Conservation (phyloP, 1,140 invertebrate species). For the Nylanderia fulva region DNA sequence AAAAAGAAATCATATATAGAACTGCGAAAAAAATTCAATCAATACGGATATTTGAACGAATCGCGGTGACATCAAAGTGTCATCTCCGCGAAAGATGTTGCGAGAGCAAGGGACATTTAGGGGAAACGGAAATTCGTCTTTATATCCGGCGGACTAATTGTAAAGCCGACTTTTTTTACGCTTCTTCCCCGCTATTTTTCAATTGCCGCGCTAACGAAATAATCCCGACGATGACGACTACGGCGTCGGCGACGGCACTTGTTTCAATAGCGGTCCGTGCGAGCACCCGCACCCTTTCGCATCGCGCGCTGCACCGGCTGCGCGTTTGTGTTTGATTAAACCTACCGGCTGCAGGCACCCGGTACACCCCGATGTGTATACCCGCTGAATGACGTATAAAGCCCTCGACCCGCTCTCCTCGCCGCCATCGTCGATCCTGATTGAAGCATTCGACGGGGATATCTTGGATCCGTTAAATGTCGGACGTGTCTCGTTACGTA, state of each 20-base stretch:
- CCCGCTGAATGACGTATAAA: conserved; percentile 69
- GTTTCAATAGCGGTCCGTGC: conserved; percentile 72
- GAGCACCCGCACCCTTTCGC: conserved; percentile 64
- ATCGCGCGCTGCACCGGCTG: conserved; percentile 35
- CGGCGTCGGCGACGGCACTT: conserved; percentile 56
- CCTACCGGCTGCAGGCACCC: conserved; percentile 60
- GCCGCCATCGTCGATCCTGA: conserved; percentile 54
- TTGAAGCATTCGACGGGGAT: conserved; percentile 70
- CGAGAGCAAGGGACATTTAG: conserved; percentile 1
- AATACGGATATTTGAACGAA: background rate
- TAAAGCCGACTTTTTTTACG: conserved; percentile 56
- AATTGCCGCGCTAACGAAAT: conserved; percentile 75
- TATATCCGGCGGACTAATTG: conserved; percentile 44
- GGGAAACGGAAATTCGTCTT: conserved; percentile 18
- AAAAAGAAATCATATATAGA: background rate
- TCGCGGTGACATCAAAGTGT: too few relatives aligned
- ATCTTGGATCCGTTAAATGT: conserved; percentile 72
- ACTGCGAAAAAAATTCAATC: background rate
- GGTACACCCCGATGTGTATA: conserved; percentile 62
- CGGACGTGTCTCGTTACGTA: conserved; percentile 65
- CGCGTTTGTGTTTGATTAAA: conserved; percentile 77
- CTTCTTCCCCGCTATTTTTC: conserved; percentile 70
- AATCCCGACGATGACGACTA: conserved; percentile 58
- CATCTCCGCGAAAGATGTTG: too few relatives aligned
- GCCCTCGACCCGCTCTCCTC: conserved; percentile 55